Evolutionary conservation across 2,888 invertebrate genomes (phyloP), one percentile per base, ranked within the genome.

Genomic region (Apotomis capreana): DNA sequence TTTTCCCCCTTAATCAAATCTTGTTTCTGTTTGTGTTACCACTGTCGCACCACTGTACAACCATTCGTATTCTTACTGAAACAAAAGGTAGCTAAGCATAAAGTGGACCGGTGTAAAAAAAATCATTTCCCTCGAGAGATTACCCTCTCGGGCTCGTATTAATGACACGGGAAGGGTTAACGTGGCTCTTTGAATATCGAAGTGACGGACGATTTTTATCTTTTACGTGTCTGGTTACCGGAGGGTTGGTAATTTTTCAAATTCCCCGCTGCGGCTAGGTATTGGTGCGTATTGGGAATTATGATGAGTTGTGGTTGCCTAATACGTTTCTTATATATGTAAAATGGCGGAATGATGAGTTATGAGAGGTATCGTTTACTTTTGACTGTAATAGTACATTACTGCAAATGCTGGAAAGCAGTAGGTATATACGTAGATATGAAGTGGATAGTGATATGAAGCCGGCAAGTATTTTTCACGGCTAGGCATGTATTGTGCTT

Each of bases 81-180:
- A 71, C 70, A 71, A 71, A 64, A 61, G 67, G 65, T 65, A 46
- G 37, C 64, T 26, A 26, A 26, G 26, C 5, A 60, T 57, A 57
- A 71, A 67, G 55, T 51, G 55, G 51, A 57, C 67, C 62, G 68
- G 68, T 68, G 68, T 72, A 72, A 72, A 72, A 70, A 70, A 62
- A 72, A 6, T 55, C 68, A 72, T 68, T 72, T 72, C 71, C 68
- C 71, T 44, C 37, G 71, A 72, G 71, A 68, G 52, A 72, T 68
- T 68, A 69, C 57, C 67, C 76, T 71, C 76, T 74, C 71, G 74
- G 70, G 70, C 62, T 64, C 73, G 69, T 73, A 76, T 76, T 76
- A 76, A 69, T 75, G 74, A 72, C 67, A 54, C 46, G 44, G 69
- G 63, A 72, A 55, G 71, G 73, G 57, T 63, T 70, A 52, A 60